These are phyloP conservation scores for Ivindomyrus marchei DNA, from an alignment of 2,113 vertebrate species.

Conservation along the genomic window DNA sequence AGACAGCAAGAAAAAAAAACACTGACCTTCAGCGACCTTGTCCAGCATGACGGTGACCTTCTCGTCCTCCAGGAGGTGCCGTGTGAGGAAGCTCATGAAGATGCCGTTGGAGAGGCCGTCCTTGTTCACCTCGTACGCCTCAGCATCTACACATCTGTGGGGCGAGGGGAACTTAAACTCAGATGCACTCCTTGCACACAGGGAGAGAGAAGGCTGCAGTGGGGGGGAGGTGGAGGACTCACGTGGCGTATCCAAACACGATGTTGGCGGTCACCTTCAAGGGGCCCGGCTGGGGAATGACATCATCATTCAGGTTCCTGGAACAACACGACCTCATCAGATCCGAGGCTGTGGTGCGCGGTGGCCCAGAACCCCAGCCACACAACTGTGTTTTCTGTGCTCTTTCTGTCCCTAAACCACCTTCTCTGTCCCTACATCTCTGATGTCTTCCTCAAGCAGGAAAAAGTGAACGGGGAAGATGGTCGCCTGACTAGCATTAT, in stretches of 20 bases:
- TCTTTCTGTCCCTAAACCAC: background rate
- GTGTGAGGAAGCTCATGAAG: conserved; percentile 73
- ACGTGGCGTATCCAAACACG: conserved; percentile 82
- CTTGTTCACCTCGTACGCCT: conserved; percentile 74
- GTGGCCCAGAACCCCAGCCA: background rate
- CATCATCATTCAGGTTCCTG: conserved; percentile 71
- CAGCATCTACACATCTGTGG: conserved; percentile 67
- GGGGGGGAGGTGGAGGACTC: conserved; percentile 31
- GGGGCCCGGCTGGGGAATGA: conserved; percentile 59
- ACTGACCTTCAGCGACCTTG: conserved; percentile 73
- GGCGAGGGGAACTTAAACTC: background rate
- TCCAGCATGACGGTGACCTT: conserved; percentile 81
- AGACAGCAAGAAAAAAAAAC: background rate
- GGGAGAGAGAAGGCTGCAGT: background rate
- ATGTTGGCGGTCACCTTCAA: conserved; percentile 77
- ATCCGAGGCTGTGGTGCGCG: background rate
- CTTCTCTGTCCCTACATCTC: background rate
- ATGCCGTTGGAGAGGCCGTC: conserved; percentile 68
- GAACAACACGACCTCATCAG: background rate
- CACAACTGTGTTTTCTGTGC: background rate
- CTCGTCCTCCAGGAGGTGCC: conserved; percentile 68
- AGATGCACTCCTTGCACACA: background rate
- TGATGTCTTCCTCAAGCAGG: background rate
- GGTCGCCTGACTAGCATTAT: background rate
- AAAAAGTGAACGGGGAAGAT: background rate